Percentiles rank a stretch among this genome's conserved stretches.
Conservation (phyloP, 2,113 vertebrate species). For the Carettochelys insculpta region DNA sequence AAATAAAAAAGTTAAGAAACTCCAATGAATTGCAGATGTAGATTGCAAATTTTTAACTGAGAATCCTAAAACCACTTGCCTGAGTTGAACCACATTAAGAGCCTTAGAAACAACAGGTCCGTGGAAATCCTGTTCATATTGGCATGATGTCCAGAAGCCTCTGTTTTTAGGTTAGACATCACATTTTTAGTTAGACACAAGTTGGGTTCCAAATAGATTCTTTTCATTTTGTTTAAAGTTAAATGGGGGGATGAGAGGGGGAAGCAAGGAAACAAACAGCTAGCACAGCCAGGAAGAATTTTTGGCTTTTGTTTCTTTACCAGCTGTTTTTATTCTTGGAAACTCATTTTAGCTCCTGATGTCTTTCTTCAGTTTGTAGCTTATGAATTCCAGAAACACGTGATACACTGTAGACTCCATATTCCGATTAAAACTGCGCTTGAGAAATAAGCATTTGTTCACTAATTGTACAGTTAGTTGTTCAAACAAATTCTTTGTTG, state of each 20-base stretch:
- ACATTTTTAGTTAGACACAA: slow-evolving; percentile 46
- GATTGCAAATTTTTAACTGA: slow-evolving; percentile 9
- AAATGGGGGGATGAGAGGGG: not conserved
- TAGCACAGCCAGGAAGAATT: slow-evolving; percentile 15
- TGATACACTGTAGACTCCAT: not conserved
- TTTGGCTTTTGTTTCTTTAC: slow-evolving; percentile 63
- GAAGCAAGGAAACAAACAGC: slow-evolving; percentile 8
- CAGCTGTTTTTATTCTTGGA: slow-evolving; percentile 71
- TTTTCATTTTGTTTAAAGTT: slow-evolving; percentile 53
- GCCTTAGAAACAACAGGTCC: slow-evolving; percentile 55
- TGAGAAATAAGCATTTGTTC: not conserved
- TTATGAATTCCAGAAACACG: slow-evolving; percentile 41
- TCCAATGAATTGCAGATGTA: slow-evolving; percentile 53
- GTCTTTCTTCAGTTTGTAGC: slow-evolving; percentile 46
- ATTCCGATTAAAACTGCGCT: rapidly evolving
- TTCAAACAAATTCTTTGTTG: not conserved
- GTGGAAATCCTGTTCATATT: slow-evolving; percentile 55
- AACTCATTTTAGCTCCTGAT: slow-evolving; percentile 45
- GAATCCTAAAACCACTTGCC: slow-evolving; percentile 48
- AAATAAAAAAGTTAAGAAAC: slow-evolving; percentile 36
- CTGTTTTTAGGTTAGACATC: slow-evolving; percentile 61
- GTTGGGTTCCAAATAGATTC: slow-evolving; percentile 54
- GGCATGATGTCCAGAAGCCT: slow-evolving; percentile 43
- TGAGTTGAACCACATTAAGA: slow-evolving; percentile 49
- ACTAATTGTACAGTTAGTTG: rapidly evolving